Evolutionary conservation across 92 coral and sea anemone genomes (phyloP), one percentile per base, ranked within the genome.

Genomic region (Isaurus tuberculatus): DNA sequence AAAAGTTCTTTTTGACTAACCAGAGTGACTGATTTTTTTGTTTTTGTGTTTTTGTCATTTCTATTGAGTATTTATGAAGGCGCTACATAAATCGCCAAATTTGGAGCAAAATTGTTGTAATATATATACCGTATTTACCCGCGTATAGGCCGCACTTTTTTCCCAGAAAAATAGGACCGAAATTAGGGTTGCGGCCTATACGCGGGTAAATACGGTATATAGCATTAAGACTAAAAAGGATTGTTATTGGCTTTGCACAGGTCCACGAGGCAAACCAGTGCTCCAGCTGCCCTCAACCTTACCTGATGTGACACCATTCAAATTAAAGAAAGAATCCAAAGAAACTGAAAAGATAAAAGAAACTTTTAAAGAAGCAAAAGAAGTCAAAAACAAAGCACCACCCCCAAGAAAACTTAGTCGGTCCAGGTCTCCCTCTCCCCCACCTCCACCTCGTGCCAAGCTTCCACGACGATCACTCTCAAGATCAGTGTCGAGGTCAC

Each of bases 401-500:
- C 98, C 95, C 14, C 92, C 89, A 31, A 87, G 86, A 80, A 90
- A 89, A 77, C 91, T 95, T 22, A 94, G 93, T 23, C 78, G 80
- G 23, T 63, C 84, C 28, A 87, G 72, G 44, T 89, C 93, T 23
- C 93, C 93, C 46, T 7, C 11, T 32, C 79, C 94, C 10, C 95
- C 93, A 5, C 85, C 90, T 14, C 81, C 89, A n/a, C 91, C 95
- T 31, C 88, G 93, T 61, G 63, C 83, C 61, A 78, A 91, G 43
- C 90, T 93, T 37, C 84, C 86, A 2, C 92, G 94, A 27, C 95
- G 89, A 30, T 95, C 98, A 13, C 83, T 92, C 5, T 95, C 98
- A 72, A 88, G 90, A 29, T 95, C 98, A 40, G 88, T 88, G 43
- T 94, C 98, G 14, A 84, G 83, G 43, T 88, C 91, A 33, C 94